Base-by-base conservation (phyloP, 2,113 vertebrate genomes). In the Apodemus speciosus region DNA sequence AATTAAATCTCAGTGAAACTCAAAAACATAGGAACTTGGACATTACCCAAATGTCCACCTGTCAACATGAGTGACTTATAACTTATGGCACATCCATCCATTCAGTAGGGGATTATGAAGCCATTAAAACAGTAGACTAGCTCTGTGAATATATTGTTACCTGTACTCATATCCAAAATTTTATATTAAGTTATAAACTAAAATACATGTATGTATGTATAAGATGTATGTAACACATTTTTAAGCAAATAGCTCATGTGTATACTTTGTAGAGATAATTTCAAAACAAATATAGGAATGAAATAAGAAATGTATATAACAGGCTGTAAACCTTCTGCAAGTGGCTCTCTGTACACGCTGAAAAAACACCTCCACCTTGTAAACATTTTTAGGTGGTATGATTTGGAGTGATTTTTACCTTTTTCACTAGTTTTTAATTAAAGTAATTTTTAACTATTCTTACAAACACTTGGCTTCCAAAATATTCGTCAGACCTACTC, bases 61-160 rank as follows among this genome's bases (percentile, higher is more conserved):
- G 4, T 94, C 64, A 85, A 80, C 94, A 85, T 93, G 76, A 53
- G 38, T 89, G 68, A 95, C 43, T 92, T 73, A 27, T 64, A 51
- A 95, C 51, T 94, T 69, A 43, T 58, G 58, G 14, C n/a, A 88
- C 32, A 90, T 90, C 23, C 32, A 90, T 90, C 23, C n/a, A 85
- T 68, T 96, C 91, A 64, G 20, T 94, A 46, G n/a, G 92, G 87
- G 79, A 89, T 77, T 92, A 60, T 92, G 40, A 25, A 95, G 46
- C 84, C 53, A 51, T 85, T 92, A 43, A 94, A 89, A 87, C 88
- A 95, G 51, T 87, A 21, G 35, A 32, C 32, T 58, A n/a, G 58
- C 79, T 90, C 86, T 94, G 27, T 66, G 49, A 95, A 88, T 96
- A 91, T 88, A 93, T 94, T 94, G 66, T 94, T 40, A 90, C 46